These are phyloP conservation scores for Hippocampus kuda DNA, from an alignment of 2,797 vertebrate genomes.

Conservation along the genomic window DNA sequence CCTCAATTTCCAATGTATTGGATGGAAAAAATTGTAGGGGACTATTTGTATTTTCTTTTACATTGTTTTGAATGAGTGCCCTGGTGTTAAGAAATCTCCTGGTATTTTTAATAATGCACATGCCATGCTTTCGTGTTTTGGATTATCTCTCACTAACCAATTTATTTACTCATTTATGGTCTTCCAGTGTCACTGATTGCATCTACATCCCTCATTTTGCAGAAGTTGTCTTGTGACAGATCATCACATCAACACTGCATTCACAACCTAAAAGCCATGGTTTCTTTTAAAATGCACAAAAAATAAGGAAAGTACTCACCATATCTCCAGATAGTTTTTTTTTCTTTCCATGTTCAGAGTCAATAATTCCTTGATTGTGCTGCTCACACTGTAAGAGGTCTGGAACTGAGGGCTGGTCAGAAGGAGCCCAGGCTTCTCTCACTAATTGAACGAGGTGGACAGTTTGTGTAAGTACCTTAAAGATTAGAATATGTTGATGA, in stretches of 20 bases:
- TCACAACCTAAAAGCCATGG: not conserved
- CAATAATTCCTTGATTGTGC: conserved; percentile 62
- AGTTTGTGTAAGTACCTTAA: conserved; percentile 70
- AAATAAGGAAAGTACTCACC: not conserved
- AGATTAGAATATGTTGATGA: not conserved
- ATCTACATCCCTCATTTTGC: not conserved
- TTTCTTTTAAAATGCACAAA: not conserved
- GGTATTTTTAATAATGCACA: not conserved
- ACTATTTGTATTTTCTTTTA: not conserved
- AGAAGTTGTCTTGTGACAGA: not conserved
- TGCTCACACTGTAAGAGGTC: conserved; percentile 69
- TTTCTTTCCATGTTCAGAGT: not conserved
- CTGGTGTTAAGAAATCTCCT: not conserved
- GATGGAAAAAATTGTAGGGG: too few species aligned
- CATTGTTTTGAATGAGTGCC: not conserved
- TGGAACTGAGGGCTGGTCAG: conserved; percentile 64
- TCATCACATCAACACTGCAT: not conserved
- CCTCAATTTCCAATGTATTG: too few species aligned
- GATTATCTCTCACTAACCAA: not conserved
- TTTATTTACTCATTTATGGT: not conserved
- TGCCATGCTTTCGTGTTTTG: not conserved
- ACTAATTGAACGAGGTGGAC: conserved; percentile 66
- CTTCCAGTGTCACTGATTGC: not conserved
- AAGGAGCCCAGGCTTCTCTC: conserved; percentile 71
- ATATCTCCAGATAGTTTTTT: not conserved